A percentile compares a stretch with the other conserved stretches of the same genome.
Evolutionary conservation across 2,888 invertebrate genomes (phyloP).

Genomic region (Anagyrus pseudococci): DNA sequence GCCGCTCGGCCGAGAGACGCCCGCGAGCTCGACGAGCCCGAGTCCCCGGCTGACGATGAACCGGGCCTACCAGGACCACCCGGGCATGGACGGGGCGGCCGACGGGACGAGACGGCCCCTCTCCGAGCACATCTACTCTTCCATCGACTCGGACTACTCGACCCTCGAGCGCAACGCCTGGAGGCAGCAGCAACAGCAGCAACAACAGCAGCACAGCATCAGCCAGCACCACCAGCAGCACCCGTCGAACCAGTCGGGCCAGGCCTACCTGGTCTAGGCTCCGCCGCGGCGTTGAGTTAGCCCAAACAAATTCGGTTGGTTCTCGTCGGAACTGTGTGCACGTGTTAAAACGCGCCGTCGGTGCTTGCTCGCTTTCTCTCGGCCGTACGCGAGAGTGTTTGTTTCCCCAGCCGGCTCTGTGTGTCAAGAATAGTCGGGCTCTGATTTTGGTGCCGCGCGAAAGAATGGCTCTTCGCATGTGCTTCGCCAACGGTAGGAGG

Average conservation of each 20-base stretch:
- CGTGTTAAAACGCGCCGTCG: not conserved
- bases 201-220: conserved; percentile 60
- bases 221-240: conserved; percentile 61
- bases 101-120: conserved; percentile 68
- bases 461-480: too few relatives aligned
- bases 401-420: too few relatives aligned
- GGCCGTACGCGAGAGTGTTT: too few relatives aligned
- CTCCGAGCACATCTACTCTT: conserved; percentile 89
- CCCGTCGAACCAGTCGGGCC: conserved; percentile 60
- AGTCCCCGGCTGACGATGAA: conserved; percentile 65
- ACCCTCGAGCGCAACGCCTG: conserved; percentile 74
- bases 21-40: conserved; percentile 61
- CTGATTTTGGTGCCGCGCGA: too few relatives aligned
- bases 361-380: too few relatives aligned
- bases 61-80: conserved; percentile 57
- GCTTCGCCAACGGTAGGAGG: not conserved
- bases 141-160: conserved; percentile 88
- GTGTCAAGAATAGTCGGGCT: too few relatives aligned
- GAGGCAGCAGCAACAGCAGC: conserved; percentile 62
- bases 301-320: conserved; percentile 7
- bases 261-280: conserved; percentile 62
- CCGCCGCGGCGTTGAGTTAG: conserved; percentile 44
- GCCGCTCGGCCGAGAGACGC: too few relatives aligned
- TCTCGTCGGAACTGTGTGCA: not conserved
- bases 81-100: conserved; percentile 51